These are phyloP conservation scores for Elanoides forficatus DNA, from an alignment of 2,113 vertebrate genomes.

Conservation along the genomic window DNA sequence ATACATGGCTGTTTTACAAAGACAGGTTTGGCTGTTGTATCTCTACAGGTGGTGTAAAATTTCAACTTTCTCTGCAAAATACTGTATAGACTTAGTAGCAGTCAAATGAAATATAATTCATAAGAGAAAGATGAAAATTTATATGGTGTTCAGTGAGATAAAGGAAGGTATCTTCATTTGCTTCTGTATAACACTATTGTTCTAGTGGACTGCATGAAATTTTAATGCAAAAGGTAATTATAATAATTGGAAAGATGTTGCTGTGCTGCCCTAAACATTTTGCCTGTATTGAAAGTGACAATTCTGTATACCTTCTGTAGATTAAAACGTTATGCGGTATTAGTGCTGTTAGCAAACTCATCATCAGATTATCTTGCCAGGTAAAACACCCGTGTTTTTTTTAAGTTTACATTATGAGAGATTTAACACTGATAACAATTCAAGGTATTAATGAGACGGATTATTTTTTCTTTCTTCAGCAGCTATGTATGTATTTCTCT, in stretches of 20 bases:
- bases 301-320: background rate
- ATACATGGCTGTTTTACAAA: background rate
- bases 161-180: background rate
- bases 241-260: background rate
- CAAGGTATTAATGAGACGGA: background rate
- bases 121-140: background rate
- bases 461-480: background rate
- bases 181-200: background rate
- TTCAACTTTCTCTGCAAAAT: conserved; percentile 1
- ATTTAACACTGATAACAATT: background rate
- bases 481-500: background rate
- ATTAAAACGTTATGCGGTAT: background rate
- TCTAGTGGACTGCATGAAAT: background rate
- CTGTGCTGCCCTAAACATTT: background rate
- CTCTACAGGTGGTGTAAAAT: background rate
- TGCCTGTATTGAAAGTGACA: background rate
- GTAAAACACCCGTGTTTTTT: rapidly evolving
- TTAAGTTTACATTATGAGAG: background rate
- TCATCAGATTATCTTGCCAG: background rate
- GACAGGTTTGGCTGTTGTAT: background rate
- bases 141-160: background rate
- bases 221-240: background rate
- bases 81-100: background rate
- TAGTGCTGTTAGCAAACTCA: background rate
- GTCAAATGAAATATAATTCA: background rate